Percentiles rank a stretch among this genome's conserved stretches.
phyloP scores from a whole-genome alignment of 2,113 vertebrate species.

The Pongo pygmaeus region DNA sequence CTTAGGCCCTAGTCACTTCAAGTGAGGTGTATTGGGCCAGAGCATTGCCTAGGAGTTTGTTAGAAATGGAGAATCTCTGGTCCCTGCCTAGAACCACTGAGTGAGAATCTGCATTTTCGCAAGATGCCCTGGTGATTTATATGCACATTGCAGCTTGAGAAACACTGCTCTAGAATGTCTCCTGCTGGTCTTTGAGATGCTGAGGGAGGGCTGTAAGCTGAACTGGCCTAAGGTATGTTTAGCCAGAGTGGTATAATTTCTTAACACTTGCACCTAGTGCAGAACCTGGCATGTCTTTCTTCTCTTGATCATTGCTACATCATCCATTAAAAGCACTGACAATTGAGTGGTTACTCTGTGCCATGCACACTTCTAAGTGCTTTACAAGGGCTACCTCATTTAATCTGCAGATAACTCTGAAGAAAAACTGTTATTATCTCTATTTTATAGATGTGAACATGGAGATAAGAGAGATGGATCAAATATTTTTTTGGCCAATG shows the following conservation, averaged over 20 bases:
- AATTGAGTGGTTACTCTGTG: background rate
- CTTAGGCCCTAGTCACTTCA: background rate
- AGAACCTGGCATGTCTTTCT: background rate
- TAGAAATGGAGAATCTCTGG: background rate
- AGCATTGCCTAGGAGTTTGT: background rate
- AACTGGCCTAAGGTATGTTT: background rate
- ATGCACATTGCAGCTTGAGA: background rate
- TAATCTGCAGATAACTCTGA: background rate
- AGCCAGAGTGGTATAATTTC: background rate
- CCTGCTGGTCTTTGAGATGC: background rate
- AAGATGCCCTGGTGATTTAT: background rate
- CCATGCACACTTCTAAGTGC: too few species aligned
- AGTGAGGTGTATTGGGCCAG: slow-evolving; percentile 6
- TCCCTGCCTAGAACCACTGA: background rate
- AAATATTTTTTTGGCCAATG: background rate
- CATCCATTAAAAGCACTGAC: background rate
- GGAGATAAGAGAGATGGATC: background rate
- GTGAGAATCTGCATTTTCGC: background rate
- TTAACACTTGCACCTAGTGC: fast-evolving
- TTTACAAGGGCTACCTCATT: background rate
- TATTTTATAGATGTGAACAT: background rate
- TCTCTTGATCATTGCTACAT: background rate
- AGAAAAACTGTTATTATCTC: background rate
- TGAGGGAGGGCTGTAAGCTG: background rate
- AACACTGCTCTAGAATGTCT: background rate